Evolutionary conservation across 2,797 vertebrate species (phyloP).

Genomic region (Periparus ater): DNA sequence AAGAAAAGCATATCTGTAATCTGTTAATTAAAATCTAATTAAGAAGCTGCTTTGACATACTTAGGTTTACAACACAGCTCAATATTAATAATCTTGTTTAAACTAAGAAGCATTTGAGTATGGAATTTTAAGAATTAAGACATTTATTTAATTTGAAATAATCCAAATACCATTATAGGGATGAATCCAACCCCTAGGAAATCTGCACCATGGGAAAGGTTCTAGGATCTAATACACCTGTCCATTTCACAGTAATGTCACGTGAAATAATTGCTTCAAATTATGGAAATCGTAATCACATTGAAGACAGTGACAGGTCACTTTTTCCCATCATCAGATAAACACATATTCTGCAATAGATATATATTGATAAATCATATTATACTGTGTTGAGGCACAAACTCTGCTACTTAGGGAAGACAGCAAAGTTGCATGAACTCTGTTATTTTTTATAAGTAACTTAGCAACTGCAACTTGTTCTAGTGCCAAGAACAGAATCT

Average conservation of each 20-base stretch:
- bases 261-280: neutral
- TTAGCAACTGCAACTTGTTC: neutral
- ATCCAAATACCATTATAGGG: neutral
- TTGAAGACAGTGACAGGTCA: neutral
- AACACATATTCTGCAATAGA: neutral
- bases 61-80: neutral
- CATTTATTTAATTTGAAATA: neutral
- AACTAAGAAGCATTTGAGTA: neutral
- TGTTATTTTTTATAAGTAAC: neutral
- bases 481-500: neutral
- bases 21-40: neutral
- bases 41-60: neutral
- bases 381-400: neutral
- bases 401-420: neutral
- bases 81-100: neutral
- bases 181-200: neutral
- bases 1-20: neutral
- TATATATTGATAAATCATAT: neutral
- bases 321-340: neutral
- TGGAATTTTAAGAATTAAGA: neutral
- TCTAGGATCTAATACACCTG: neutral
- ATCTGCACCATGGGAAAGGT: neutral
- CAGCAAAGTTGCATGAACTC: neutral
- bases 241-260: neutral
- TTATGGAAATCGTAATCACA: neutral